Evolutionary conservation across 2,888 invertebrate genomes (phyloP).

Genomic region (Teinopalpus imperialis): DNA sequence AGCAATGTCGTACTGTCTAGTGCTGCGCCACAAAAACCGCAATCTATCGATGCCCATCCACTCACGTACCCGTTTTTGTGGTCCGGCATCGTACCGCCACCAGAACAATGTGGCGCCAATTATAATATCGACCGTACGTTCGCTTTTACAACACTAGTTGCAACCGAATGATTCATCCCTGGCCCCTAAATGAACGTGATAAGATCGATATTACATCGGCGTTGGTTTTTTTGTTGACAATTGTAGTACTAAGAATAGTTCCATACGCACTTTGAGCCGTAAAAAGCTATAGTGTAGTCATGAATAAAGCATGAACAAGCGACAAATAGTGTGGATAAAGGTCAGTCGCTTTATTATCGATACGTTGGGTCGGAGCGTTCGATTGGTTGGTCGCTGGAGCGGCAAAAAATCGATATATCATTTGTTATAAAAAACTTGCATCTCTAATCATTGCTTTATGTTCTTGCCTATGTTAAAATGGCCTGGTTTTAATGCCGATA

Average conservation of each 20-base stretch:
- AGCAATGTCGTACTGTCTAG: constrained; percentile 69
- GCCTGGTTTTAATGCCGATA: constrained; percentile 5
- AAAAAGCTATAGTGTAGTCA: constrained; percentile 58
- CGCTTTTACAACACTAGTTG: constrained; percentile 36
- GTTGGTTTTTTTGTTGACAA: constrained; percentile 18
- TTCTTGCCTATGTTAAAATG: constrained; percentile 11
- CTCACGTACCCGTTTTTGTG: constrained; percentile 67
- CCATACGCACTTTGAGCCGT: constrained; percentile 58
- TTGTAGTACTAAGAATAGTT: constrained; percentile 38
- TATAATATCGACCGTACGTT: constrained; percentile 64
- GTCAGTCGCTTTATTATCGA: constrained; percentile 69
- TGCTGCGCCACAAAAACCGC: constrained; percentile 62
- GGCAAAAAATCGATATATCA: constrained; percentile 26
- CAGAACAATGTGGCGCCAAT: constrained; percentile 55
- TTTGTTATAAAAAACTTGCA: constrained; percentile 15
- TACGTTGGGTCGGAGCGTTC: constrained; percentile 58
- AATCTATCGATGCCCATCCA: constrained; percentile 73
- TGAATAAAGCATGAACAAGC: constrained; percentile 71
- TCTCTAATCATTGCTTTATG: constrained; percentile 21
- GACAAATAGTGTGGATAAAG: constrained; percentile 75
- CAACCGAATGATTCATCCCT: constrained; percentile 28
- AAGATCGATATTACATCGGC: constrained; percentile 28
- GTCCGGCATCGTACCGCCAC: constrained; percentile 54
- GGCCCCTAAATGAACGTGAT: constrained; percentile 25
- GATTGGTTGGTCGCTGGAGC: constrained; percentile 43